Conservation (phyloP, 2,888 invertebrate species). For the Pyrgus malvae region DNA sequence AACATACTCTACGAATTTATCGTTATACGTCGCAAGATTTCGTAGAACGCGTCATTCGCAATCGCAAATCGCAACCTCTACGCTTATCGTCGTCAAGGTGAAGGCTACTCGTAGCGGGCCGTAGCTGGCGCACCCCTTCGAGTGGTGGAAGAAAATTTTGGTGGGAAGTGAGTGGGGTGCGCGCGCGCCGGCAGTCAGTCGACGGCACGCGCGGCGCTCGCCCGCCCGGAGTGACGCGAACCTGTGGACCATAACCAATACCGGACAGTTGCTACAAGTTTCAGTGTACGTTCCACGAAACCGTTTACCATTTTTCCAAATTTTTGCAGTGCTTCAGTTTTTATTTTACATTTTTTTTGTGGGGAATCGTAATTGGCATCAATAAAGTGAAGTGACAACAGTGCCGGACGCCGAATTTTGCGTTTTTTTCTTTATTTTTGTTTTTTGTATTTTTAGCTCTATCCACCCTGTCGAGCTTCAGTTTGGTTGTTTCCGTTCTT, state of each 20-base stretch:
- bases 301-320: slow-evolving; percentile 40
- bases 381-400: slow-evolving; percentile 72
- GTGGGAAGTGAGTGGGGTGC: slow-evolving; percentile 81
- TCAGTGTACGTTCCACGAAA: slow-evolving; percentile 62
- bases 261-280: slow-evolving; percentile 38
- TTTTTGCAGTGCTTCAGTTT: slow-evolving; percentile 27
- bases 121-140: slow-evolving; percentile 53
- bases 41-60: too few relatives aligned
- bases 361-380: slow-evolving; percentile 79
- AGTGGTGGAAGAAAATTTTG: slow-evolving; percentile 77
- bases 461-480: slow-evolving; percentile 21
- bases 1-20: too few relatives aligned
- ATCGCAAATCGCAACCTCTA: too few relatives aligned
- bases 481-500: slow-evolving; percentile 48
- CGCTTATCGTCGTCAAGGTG: too few relatives aligned
- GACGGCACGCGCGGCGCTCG: slow-evolving; percentile 69
- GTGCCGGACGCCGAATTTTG: slow-evolving; percentile 60
- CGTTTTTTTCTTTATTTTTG: slow-evolving; percentile 41
- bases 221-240: slow-evolving; percentile 51
- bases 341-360: slow-evolving; percentile 10
- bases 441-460: slow-evolving; percentile 49
- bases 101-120: slow-evolving; percentile 61
- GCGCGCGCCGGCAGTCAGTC: slow-evolving; percentile 72
- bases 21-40: too few relatives aligned
- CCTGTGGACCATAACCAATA: slow-evolving; percentile 38